Conservation (phyloP, 2,888 invertebrate genomes). For the Endotricha flammealis region DNA sequence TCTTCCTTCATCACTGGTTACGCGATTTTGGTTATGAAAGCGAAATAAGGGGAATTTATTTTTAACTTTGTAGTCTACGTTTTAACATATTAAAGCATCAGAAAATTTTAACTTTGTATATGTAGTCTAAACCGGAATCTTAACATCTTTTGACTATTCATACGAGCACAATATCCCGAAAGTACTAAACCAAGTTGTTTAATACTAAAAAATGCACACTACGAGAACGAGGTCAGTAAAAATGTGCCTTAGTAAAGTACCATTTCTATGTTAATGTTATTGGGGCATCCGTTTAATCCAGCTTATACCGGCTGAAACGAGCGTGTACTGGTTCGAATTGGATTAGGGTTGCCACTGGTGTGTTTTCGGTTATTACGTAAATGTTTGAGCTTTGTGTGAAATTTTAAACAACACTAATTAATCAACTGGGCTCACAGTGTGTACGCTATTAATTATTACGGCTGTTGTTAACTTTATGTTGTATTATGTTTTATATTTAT, state of each 20-base stretch:
- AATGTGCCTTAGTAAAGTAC: conserved; percentile 52
- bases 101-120: no score
- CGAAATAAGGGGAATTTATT: no score
- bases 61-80: no score
- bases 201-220: conserved; percentile 42
- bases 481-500: no score
- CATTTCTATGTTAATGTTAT: conserved; percentile 74
- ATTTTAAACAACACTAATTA: conserved; percentile 20
- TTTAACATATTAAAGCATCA: no score
- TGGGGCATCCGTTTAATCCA: conserved; percentile 67
- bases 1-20: no score
- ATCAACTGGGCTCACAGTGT: conserved; percentile 2
- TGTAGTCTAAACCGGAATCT: no score
- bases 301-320: conserved; percentile 55
- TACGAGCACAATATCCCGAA: not conserved
- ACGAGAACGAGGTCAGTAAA: conserved; percentile 56
- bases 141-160: no score
- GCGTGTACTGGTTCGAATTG: conserved; percentile 60
- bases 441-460: not conserved
- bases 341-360: conserved; percentile 56
- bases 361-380: conserved; percentile 10
- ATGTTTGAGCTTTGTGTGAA: conserved; percentile 6
- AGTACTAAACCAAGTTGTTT: conserved; percentile 28
- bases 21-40: no score
- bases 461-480: not conserved